Evolutionary conservation across 2,888 invertebrate genomes (phyloP), one percentile per base, ranked within the genome.

Genomic region (Xestia rhomboidea): DNA sequence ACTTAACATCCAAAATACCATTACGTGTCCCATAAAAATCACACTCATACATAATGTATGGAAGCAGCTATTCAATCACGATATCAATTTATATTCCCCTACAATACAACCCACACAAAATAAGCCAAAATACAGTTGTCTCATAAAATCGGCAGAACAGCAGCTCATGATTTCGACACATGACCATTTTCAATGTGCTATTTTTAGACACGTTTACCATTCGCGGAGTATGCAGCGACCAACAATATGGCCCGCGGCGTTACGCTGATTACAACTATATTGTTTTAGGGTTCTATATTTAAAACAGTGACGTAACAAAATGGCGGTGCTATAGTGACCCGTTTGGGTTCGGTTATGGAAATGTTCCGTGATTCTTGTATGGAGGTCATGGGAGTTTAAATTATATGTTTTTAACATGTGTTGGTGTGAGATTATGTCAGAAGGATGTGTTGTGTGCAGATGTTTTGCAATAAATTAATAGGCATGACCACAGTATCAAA

Each of bases 201-300:
- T 83, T 75, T 77, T 79, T 88, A 88, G 86, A 64, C 34, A 49
- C 72, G 54, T 34, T 68, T 64, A 73, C 78, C 73, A 76, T 79
- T 79, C 73, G 74, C 68, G 76, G 62, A 57, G 74, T 77, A 51
- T 57, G 72, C 68, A 63, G 18, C 73, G 57, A 80, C 44, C 57
- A 73, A 77, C 64, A n/a, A n/a, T n/a, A 81, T 86, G 88, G 86
- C 81, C 68, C n/a, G n/a, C n/a, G 79, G 44, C 73, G 73, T 64
- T 77, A 68, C 66, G 75, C 81, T 76, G 82, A 84, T 84, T 83
- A 86, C 81, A 86, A 87, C 51, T 84, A 74, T 69, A 86, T 84
- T 84, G 83, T 84, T 78, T 84, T 84, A 71, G 69, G 46, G 68
- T 60, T 54, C 81, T 88, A 88, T 88, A 81, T 86, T 79, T 87